A percentile compares a stretch with the other conserved stretches of the same genome.
Evolutionary conservation across 37 sponge, comb jelly and placozoan species (phyloP).

Genomic region (Haliclona indistincta): DNA sequence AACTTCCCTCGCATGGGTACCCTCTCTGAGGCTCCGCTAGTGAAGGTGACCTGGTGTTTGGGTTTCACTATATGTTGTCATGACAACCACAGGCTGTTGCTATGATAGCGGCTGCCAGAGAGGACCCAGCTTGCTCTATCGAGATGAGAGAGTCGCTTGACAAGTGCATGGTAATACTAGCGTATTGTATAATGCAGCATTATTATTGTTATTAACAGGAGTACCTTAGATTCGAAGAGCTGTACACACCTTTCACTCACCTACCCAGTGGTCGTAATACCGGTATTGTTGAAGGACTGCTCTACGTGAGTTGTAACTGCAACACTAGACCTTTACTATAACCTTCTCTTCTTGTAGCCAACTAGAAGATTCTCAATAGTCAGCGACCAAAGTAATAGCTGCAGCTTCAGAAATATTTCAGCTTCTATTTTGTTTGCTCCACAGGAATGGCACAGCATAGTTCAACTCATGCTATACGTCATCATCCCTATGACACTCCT

Average conservation of each 20-base stretch:
- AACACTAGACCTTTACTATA: background rate
- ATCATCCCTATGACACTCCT: too few relatives aligned
- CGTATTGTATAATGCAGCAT: background rate
- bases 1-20: too few relatives aligned
- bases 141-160: slow-evolving; percentile 39
- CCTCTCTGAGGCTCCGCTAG: too few relatives aligned
- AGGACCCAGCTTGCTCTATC: slow-evolving; percentile 13
- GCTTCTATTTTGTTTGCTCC: background rate
- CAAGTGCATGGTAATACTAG: slow-evolving; percentile 20
- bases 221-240: slow-evolving; percentile 14
- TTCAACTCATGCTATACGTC: background rate
- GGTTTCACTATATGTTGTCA: too few relatives aligned
- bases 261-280: background rate
- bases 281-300: slow-evolving; percentile 16
- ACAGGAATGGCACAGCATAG: background rate
- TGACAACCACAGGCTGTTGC: slow-evolving; percentile 33
- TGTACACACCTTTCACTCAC: slow-evolving; percentile 10
- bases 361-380: background rate
- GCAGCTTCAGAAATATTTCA: background rate
- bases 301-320: slow-evolving; percentile 8
- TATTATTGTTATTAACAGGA: slow-evolving; percentile 15
- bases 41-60: too few relatives aligned
- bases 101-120: slow-evolving; percentile 22
- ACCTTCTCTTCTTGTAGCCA: slow-evolving; percentile 1
- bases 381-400: background rate